Evolutionary conservation across 2,888 invertebrate genomes (phyloP), one percentile per base, ranked within the genome.

Genomic region (Hofmannophila pseudospretella): DNA sequence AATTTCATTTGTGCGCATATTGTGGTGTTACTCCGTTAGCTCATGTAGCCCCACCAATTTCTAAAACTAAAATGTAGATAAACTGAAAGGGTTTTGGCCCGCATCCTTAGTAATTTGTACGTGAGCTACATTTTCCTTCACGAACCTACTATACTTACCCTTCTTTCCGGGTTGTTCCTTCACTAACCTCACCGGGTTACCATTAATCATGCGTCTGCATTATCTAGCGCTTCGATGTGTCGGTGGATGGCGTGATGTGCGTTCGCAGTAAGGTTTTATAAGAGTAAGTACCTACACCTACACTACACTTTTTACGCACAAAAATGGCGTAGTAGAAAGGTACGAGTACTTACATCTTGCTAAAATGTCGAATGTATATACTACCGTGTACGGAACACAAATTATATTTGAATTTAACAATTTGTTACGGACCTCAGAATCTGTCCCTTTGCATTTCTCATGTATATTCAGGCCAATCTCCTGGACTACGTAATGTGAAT

Each of bases 201-300:
- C 71, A 82, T 82, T 76, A 79, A 80, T 82, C 80, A 78, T 67
- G 62, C 48, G 70, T 64, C 54, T 54, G 63, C 60, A 67, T 67
- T 70, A 76, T 76, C 72, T 70, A 50, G 46, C 54, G 44, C 50
- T 54, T 46, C 54, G 49, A 58, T 62, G 58, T 46, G 58, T 60
- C 54, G 49, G 20, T 9, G 14, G 30, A 26, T 29, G 49, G 42
- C 33, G 34, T 43, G 47, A 44, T 57, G 41, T 54, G 53, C 54
- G 43, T 55, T 46, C 49, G 45, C 49, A 53, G 60, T 59, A 44
- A 52, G 42, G 47, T 47, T 47, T 57, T 60, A 16, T 19, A 23
- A 1, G 2, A n/a, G 28, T 13, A 13, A n/a, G n/a, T n/a, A n/a
- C n/a, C n/a, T n/a, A n/a, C n/a, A n/a, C n/a, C n/a, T n/a, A n/a